A percentile compares a stretch with the other conserved stretches of the same genome.
Evolutionary conservation across 2,888 invertebrate genomes (phyloP).

Genomic region (Noctua janthina): DNA sequence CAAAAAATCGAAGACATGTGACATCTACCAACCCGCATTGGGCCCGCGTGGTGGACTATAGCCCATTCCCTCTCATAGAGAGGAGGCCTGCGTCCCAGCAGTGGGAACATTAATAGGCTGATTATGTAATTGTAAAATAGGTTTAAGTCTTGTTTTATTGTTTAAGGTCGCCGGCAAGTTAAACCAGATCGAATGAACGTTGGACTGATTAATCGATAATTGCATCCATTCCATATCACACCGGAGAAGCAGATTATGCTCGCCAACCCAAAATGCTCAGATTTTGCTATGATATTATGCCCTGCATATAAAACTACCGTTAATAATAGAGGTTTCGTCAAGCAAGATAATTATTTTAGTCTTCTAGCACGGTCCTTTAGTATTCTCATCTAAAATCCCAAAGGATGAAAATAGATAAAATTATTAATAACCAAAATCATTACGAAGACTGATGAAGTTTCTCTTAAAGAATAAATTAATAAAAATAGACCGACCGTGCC

Average conservation of each 20-base stretch:
- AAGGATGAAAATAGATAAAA: background rate
- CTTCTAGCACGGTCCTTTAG: background rate
- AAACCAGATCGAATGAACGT: background rate
- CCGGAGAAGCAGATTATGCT: background rate
- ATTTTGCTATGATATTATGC: background rate
- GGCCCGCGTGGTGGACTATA: too few species aligned
- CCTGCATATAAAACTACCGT: background rate
- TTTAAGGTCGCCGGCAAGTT: background rate
- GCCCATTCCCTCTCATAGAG: too few species aligned
- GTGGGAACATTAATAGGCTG: too few species aligned
- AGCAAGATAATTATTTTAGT: background rate
- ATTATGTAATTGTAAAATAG: too few species aligned
- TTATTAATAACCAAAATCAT: constrained; percentile 19
- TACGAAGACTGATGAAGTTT: background rate
- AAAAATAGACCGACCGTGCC: constrained; percentile 13
- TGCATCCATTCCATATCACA: too few species aligned
- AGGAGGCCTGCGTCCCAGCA: too few species aligned
- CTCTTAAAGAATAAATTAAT: constrained; percentile 36
- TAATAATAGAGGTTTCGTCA: background rate
- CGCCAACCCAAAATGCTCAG: background rate
- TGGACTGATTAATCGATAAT: too few species aligned
- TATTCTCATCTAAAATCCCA: background rate
- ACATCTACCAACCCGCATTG: too few species aligned
- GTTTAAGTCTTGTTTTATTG: too few species aligned
- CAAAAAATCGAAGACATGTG: too few species aligned